These are phyloP conservation scores for Pangasius sanitwongsei DNA, from an alignment of 2,797 vertebrate species.

Conservation along the genomic window DNA sequence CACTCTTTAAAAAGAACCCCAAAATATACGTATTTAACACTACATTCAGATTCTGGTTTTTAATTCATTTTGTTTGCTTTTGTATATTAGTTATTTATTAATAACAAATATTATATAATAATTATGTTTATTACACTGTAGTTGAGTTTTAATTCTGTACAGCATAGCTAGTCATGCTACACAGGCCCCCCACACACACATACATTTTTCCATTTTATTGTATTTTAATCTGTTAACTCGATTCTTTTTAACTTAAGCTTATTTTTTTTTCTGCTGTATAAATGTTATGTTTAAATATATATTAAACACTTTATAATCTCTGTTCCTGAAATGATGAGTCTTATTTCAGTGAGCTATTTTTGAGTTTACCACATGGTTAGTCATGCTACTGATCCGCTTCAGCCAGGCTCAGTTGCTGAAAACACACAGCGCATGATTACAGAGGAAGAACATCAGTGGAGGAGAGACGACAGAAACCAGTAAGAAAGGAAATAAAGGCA, in stretches of 20 bases:
- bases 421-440: not conserved
- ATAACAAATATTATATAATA: not conserved
- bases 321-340: not conserved
- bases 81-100: not conserved
- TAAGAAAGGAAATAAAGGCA: slow-evolving; percentile 32
- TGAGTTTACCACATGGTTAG: not conserved
- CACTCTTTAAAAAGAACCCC: not conserved
- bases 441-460: not conserved
- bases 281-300: not conserved
- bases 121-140: not conserved
- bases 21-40: not conserved
- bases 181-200: not conserved
- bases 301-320: not conserved
- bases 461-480: not conserved
- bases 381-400: not conserved
- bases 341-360: not conserved
- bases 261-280: not conserved
- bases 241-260: not conserved
- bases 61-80: not conserved
- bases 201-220: not conserved
- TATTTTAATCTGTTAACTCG: not conserved
- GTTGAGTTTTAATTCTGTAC: not conserved
- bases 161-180: not conserved
- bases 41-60: not conserved
- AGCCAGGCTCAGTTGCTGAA: not conserved